phyloP scores from a whole-genome alignment of 2,888 invertebrate species.

The Fragum fragum region DNA sequence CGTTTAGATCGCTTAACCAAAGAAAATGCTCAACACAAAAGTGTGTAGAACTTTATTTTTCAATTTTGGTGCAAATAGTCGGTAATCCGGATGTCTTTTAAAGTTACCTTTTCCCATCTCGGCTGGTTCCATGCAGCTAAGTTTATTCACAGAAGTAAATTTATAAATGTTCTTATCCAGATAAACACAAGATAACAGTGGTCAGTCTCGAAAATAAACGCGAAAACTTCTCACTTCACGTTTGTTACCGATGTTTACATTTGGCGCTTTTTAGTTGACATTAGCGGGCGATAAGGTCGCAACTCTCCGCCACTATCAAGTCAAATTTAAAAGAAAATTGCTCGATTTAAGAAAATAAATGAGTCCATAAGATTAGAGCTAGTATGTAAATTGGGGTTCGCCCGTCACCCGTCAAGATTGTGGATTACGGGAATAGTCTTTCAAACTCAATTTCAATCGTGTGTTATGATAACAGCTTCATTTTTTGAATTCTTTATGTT shows the following conservation, averaged over 20 bases:
- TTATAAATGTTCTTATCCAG: too few relatives aligned
- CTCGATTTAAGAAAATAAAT: slow-evolving; percentile 27
- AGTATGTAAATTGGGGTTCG: slow-evolving; percentile 18
- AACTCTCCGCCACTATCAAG: slow-evolving; percentile 18
- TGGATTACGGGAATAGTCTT: not conserved
- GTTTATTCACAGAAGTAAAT: too few relatives aligned
- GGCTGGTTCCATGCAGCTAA: too few relatives aligned
- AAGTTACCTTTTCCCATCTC: too few relatives aligned
- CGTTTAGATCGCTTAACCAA: too few relatives aligned
- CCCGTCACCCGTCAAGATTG: slow-evolving; percentile 20
- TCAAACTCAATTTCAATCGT: not conserved
- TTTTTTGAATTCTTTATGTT: not conserved
- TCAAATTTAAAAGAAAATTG: slow-evolving; percentile 20
- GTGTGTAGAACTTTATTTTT: too few relatives aligned
- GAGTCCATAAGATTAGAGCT: slow-evolving; percentile 8
- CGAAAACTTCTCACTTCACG: slow-evolving; percentile 23
- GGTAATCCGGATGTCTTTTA: too few relatives aligned
- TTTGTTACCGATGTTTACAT: slow-evolving; percentile 27
- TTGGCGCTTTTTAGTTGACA: slow-evolving; percentile 32
- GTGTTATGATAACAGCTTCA: not conserved
- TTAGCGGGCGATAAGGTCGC: slow-evolving; percentile 13
- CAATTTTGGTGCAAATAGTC: too few relatives aligned
- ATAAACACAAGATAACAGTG: not conserved
- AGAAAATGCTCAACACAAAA: too few relatives aligned
- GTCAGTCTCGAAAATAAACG: slow-evolving; percentile 12